Percentiles rank a stretch among this genome's conserved stretches.
These are phyloP conservation scores for Tethea ocularis DNA, from an alignment of 2,888 invertebrate species.

Conservation along the genomic window DNA sequence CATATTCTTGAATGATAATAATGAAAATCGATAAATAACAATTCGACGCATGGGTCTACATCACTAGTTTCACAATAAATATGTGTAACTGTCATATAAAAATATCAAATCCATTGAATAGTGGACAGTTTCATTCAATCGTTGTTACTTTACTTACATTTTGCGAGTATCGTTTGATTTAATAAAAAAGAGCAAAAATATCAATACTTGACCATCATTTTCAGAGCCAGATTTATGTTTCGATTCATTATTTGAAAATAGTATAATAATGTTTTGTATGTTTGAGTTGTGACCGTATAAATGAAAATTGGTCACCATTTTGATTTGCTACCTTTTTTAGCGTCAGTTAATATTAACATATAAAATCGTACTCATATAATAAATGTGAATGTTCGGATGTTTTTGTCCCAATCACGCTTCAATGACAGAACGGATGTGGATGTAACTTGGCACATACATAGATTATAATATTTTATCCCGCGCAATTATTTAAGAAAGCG, in stretches of 20 bases:
- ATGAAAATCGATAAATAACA: slow-evolving; percentile 9
- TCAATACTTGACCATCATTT: neutral
- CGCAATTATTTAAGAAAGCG: no score
- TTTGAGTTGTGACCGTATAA: neutral
- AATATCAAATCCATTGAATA: slow-evolving; percentile 48
- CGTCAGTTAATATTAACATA: neutral
- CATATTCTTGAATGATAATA: neutral
- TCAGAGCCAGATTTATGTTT: neutral
- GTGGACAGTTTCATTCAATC: slow-evolving; percentile 48
- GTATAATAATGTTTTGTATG: neutral
- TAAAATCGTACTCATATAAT: no score
- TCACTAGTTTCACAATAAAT: slow-evolving; percentile 21
- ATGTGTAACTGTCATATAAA: slow-evolving; percentile 50
- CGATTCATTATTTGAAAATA: slow-evolving; percentile 2
- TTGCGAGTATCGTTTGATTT: neutral
- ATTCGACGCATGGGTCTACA: slow-evolving; percentile 30
- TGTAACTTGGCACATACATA: no score
- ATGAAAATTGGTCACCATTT: neutral
- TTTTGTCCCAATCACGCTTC: no score
- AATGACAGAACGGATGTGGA: no score
- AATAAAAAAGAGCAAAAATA: neutral
- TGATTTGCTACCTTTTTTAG: neutral
- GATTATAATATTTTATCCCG: no score
- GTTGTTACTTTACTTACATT: slow-evolving; percentile 33
- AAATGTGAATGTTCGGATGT: neutral